Evolutionary conservation across 2,888 invertebrate species (phyloP).

Genomic region (Mayetiola destructor): DNA sequence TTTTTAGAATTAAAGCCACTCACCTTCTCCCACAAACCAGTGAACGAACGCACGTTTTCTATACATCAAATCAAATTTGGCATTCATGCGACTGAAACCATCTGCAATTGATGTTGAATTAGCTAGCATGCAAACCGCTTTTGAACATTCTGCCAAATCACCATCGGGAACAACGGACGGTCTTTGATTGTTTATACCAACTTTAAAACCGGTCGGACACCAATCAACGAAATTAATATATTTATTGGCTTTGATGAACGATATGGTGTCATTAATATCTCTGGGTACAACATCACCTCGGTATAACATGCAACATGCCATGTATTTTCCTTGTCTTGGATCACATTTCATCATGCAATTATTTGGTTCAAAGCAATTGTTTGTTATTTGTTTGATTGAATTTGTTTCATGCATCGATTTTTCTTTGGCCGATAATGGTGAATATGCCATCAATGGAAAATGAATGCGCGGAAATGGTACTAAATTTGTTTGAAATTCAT

Average conservation of each 20-base stretch:
- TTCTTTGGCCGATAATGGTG: conserved; percentile 54
- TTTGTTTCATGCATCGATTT: conserved; percentile 33
- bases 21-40: conserved; percentile 57
- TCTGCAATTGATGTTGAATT: conserved; percentile 79
- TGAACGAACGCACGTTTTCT: conserved; percentile 88
- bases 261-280: conserved; percentile 69
- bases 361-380: conserved; percentile 74
- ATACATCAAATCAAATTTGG: conserved; percentile 82
- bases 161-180: conserved; percentile 63
- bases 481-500: conserved; percentile 66
- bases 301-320: conserved; percentile 1
- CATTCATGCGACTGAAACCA: conserved; percentile 71
- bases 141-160: conserved; percentile 65
- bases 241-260: conserved; percentile 52
- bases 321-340: conserved; percentile 48
- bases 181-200: conserved; percentile 72
- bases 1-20: no score
- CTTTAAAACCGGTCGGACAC: conserved; percentile 4
- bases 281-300: conserved; percentile 10
- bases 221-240: not conserved
- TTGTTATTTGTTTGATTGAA: conserved; percentile 60
- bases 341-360: conserved; percentile 87
- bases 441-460: conserved; percentile 59
- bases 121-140: conserved; percentile 79
- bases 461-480: conserved; percentile 45